Evolutionary conservation across 1,140 invertebrate genomes (phyloP).

Genomic region (Drosophila pectinifera): DNA sequence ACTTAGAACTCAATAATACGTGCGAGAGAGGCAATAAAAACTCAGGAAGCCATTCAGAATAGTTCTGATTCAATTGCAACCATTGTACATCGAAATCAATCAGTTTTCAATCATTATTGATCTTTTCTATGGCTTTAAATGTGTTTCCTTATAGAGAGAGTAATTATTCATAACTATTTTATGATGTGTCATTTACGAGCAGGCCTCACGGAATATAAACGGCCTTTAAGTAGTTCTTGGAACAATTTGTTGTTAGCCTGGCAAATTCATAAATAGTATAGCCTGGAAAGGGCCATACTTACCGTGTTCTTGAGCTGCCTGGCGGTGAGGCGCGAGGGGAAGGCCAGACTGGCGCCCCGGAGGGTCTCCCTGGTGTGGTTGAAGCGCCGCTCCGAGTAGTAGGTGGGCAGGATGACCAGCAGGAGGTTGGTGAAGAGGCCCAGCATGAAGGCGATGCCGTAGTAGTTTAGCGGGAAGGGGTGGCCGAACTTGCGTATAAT

Average conservation of each 20-base stretch:
- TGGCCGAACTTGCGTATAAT: conserved; percentile 16
- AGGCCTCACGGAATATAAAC: conserved; percentile 12
- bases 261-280: neutral
- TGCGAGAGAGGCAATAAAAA: neutral
- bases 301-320: conserved; percentile 47
- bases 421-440: conserved; percentile 43
- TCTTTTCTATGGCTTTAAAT: conserved; percentile 1
- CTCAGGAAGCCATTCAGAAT: conserved; percentile 1
- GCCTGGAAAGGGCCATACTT: conserved; percentile 7
- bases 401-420: conserved; percentile 43
- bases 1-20: neutral
- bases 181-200: conserved; percentile 35
- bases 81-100: conserved; percentile 4
- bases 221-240: neutral
- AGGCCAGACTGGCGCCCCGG: neutral
- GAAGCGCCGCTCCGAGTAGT: conserved; percentile 29
- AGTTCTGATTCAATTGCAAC: conserved; percentile 7
- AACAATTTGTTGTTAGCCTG: neutral
- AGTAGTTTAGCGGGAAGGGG: conserved; percentile 7
- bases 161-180: conserved; percentile 24
- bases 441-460: neutral
- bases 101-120: conserved; percentile 11
- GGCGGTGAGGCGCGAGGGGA: conserved; percentile 23
- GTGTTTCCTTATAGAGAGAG: neutral
- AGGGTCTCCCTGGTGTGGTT: conserved; percentile 13